phyloP scores from a whole-genome alignment of 1,140 invertebrate species.

The Archegozetes longisetosus region DNA sequence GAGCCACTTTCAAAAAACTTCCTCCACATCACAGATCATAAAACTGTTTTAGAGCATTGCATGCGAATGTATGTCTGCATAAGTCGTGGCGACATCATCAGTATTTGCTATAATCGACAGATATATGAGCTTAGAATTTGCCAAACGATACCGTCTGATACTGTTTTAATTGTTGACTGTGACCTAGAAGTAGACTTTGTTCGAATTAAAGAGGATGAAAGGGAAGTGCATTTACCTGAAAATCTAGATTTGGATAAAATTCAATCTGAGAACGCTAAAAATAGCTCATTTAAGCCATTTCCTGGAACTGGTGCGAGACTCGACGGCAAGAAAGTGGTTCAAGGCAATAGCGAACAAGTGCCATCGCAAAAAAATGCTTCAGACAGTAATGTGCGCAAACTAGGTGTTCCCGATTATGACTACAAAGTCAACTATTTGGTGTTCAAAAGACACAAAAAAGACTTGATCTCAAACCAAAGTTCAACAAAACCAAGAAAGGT shows the following conservation, averaged over 20 bases:
- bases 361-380: no score
- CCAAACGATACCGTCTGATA: background rate
- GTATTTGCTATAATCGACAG: background rate
- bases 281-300: no score
- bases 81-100: background rate
- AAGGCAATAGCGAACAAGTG: no score
- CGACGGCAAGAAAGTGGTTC: no score
- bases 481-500: no score
- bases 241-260: background rate
- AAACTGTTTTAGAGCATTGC: background rate
- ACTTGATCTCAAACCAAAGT: no score
- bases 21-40: background rate
- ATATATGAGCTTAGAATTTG: background rate
- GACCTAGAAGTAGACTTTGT: background rate
- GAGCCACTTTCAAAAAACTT: background rate
- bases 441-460: no score
- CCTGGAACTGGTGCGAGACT: no score
- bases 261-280: no score
- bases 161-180: background rate
- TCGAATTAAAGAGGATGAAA: background rate
- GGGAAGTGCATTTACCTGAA: background rate
- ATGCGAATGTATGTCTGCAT: background rate
- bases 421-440: no score
- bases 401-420: no score
- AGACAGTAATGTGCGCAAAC: no score